Evolutionary conservation across 23 tunicate species (phyloP), one percentile per base, ranked within the genome.

Genomic region (Styela clava): DNA sequence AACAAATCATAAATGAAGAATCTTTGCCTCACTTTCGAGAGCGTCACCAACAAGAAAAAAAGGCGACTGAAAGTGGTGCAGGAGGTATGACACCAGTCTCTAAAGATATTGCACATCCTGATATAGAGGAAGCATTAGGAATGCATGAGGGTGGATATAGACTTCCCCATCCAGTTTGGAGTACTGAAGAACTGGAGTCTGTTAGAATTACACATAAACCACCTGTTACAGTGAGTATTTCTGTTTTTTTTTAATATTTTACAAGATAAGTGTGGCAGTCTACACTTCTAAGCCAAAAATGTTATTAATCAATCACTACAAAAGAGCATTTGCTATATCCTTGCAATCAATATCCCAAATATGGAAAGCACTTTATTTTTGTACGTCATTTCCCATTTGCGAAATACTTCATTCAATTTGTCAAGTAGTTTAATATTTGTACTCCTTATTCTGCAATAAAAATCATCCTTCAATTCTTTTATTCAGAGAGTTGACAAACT

Each of bases 91-190:
- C 81, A 32, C 64, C 81, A 18, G 52, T 76, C 28, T 24, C 64
- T 24, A 76, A 52, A 0, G 81, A 82, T 63, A 64, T 78, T 2
- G 68, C 73, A 33, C 94, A 88, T 79, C 88, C 94, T 31, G 97
- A 91, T 73, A 69, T 86, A 5, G 73, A 61, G 31, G 97, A 91
- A 83, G 97, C 86, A 26, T 67, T 78, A 51, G 84, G 87, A 29
- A 91, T 91, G 90, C 61, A 85, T 31, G 97, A 91, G 25, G 97
- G 97, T 16, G 97, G 97, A 16, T 91, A 91, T 74, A 71, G 97
- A 78, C 82, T 91, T 2, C 97, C 97, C 1, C 97, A 91, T 78
- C 97, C 97, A 16, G 88, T 91, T 26, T 91, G 97, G 97, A 78
- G 69, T 36, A 69, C 61, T 36, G 82, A 85, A 21, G 97, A 91